These are phyloP conservation scores for Lucifuga dentata DNA, from an alignment of 2,113 vertebrate species.

Conservation along the genomic window DNA sequence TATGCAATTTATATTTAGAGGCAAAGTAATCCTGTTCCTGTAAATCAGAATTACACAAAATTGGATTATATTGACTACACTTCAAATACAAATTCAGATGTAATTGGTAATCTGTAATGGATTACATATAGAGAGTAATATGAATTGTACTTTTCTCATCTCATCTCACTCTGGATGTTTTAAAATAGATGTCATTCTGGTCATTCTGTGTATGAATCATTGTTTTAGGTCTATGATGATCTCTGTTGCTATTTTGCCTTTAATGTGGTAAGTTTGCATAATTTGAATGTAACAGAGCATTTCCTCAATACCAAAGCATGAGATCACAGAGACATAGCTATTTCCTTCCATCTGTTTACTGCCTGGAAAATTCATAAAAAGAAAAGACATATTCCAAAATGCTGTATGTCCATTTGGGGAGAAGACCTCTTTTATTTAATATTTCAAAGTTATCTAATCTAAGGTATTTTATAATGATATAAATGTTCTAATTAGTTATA, in stretches of 20 bases:
- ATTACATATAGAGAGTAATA: neutral
- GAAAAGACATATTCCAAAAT: neutral
- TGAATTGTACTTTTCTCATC: neutral
- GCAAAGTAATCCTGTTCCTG: slow-evolving; percentile 1
- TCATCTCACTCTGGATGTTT: neutral
- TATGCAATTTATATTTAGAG: slow-evolving; percentile 9
- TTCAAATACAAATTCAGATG: neutral
- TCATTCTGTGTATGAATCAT: slow-evolving; percentile 12
- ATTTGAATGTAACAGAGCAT: slow-evolving; percentile 18
- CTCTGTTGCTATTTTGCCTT: slow-evolving; percentile 9
- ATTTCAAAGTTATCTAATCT: neutral
- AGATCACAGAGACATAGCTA: slow-evolving; percentile 1
- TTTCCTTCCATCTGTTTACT: neutral
- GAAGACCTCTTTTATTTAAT: neutral
- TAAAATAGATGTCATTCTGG: neutral
- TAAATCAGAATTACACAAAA: neutral
- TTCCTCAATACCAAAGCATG: slow-evolving; percentile 53
- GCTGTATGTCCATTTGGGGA: neutral
- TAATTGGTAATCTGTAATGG: neutral
- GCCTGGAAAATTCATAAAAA: neutral
- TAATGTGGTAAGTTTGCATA: neutral
- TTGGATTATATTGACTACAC: neutral
- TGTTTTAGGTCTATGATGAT: neutral
- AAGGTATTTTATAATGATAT: slow-evolving; percentile 16
- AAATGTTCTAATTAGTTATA: too few species aligned